Evolutionary conservation across 2,797 vertebrate genomes (phyloP).

Genomic region (Cyprinella venusta): DNA sequence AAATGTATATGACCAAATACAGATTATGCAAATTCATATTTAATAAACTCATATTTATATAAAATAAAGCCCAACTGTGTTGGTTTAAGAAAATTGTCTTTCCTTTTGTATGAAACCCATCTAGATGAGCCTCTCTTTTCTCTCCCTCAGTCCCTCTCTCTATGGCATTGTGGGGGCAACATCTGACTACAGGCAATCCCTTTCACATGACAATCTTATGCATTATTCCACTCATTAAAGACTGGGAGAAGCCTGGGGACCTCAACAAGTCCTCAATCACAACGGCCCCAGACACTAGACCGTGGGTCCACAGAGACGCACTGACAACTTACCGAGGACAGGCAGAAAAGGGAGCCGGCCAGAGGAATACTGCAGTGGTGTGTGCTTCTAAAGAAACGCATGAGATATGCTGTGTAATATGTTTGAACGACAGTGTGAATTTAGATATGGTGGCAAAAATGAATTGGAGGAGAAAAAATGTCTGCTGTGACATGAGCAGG

Average conservation of each 20-base stretch:
- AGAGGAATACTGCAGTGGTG: conserved; percentile 24
- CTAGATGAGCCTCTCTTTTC: conserved; percentile 57
- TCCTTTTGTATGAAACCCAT: conserved; percentile 15
- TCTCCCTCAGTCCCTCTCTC: conserved; percentile 62
- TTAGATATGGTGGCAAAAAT: conserved; percentile 45
- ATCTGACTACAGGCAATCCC: conserved; percentile 84
- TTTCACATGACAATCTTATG: conserved; percentile 90
- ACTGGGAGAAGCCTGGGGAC: conserved; percentile 76
- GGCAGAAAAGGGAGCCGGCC: conserved; percentile 41
- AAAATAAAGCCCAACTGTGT: not conserved
- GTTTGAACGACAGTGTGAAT: conserved; percentile 28
- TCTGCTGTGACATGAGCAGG: conserved; percentile 62
- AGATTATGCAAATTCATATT: not conserved
- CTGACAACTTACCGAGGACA: conserved; percentile 58
- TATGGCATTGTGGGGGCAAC: conserved; percentile 77
- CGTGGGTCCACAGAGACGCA: conserved; percentile 39
- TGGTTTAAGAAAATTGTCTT: not conserved
- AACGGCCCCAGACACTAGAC: conserved; percentile 36
- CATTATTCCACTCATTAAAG: conserved; percentile 94
- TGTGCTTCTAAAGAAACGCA: conserved; percentile 36
- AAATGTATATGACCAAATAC: not conserved
- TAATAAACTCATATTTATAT: not conserved
- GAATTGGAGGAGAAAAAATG: conserved; percentile 37
- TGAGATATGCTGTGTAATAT: conserved; percentile 21
- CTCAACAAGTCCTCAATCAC: conserved; percentile 74